Evolutionary conservation across 1,140 invertebrate genomes (phyloP).

Genomic region (Drosophila baimaii): DNA sequence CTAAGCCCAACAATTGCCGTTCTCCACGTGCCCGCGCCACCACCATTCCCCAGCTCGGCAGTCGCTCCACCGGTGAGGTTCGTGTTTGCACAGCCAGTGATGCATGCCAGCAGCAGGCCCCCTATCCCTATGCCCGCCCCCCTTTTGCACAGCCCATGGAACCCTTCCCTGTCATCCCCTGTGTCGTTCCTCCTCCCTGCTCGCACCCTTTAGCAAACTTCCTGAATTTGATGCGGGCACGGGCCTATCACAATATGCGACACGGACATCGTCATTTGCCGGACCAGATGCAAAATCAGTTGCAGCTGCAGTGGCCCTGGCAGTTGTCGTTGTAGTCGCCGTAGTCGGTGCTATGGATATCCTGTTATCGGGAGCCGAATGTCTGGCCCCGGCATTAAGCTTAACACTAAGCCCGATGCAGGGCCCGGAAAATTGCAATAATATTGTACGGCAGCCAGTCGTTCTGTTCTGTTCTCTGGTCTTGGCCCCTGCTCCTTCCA

Average conservation of each 20-base stretch:
- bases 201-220: conserved; percentile 22
- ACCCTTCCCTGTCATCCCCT: neutral
- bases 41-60: neutral
- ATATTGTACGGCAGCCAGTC: conserved; percentile 62
- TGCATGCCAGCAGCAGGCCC: conserved; percentile 58
- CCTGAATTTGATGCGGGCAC: conserved; percentile 50
- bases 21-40: conserved; percentile 27
- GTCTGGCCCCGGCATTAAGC: conserved; percentile 65
- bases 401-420: conserved; percentile 62
- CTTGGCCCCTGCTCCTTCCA: conserved; percentile 38
- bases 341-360: conserved; percentile 35
- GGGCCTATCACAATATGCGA: conserved; percentile 52
- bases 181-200: neutral
- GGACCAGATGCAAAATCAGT: conserved; percentile 35
- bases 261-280: conserved; percentile 48
- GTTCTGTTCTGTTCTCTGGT: conserved; percentile 13
- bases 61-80: conserved; percentile 5
- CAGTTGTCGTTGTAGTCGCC: conserved; percentile 22
- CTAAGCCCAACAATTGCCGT: conserved; percentile 37
- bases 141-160: neutral
- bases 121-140: neutral
- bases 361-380: conserved; percentile 54
- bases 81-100: conserved; percentile 69
- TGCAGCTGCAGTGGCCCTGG: conserved; percentile 32
- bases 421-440: conserved; percentile 76